Percentiles rank a stretch among this genome's conserved stretches.
Evolutionary conservation across 2,797 vertebrate genomes (phyloP).

Genomic region (Chloroceryle inda): DNA sequence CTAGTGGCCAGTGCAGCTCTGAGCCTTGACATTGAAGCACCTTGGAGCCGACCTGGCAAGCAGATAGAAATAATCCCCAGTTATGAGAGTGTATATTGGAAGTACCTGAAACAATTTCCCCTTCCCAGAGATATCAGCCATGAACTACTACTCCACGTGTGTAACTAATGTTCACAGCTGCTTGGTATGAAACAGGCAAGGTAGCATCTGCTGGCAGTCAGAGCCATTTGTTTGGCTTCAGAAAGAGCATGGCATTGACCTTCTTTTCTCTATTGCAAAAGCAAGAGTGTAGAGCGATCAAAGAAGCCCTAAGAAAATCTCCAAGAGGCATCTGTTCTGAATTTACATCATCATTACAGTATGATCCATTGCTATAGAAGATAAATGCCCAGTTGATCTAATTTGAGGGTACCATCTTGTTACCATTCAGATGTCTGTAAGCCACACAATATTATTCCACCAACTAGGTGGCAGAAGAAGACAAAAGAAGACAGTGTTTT

Average conservation of each 20-base stretch:
- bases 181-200: not conserved
- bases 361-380: not conserved
- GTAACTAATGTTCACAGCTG: not conserved
- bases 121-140: not conserved
- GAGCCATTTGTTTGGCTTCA: not conserved
- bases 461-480: not conserved
- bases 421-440: not conserved
- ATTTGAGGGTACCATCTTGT: not conserved
- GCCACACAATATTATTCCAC: not conserved
- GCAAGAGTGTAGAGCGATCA: not conserved
- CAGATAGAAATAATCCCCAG: not conserved
- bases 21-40: not conserved
- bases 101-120: not conserved
- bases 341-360: not conserved
- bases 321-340: not conserved
- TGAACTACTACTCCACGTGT: fast-evolving
- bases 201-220: not conserved
- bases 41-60: not conserved
- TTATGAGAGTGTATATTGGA: not conserved
- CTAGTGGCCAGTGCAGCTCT: too few relatives aligned
- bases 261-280: not conserved
- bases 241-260: not conserved
- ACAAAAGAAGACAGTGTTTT: not conserved
- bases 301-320: not conserved
- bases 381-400: not conserved